Conservation (phyloP, 1,140 invertebrate species). For the Monomorium pharaonis region DNA sequence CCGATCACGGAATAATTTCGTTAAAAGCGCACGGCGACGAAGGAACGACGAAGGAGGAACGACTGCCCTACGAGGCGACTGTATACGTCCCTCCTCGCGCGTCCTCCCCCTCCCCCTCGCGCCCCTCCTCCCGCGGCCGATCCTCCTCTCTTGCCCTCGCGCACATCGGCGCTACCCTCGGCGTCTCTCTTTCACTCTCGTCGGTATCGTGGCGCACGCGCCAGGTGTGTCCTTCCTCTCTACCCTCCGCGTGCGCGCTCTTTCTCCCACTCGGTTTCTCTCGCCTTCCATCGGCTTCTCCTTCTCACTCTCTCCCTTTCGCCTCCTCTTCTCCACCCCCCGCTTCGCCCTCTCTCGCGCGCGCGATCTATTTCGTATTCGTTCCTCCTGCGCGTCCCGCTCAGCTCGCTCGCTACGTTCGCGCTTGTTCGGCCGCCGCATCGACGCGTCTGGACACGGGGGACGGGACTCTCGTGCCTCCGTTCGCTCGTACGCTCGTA, state of each 20-base stretch:
- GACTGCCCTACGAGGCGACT: constrained; percentile 75
- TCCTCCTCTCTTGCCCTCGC: constrained; percentile 56
- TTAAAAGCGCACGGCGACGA: constrained; percentile 73
- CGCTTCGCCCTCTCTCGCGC: constrained; percentile 27
- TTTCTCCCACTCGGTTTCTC: background rate
- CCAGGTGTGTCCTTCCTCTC: constrained; percentile 51
- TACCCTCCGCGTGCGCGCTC: constrained; percentile 32
- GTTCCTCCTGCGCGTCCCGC: constrained; percentile 32
- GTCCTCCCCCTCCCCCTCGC: constrained; percentile 27
- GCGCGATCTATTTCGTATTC: constrained; percentile 53
- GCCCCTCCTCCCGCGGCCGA: constrained; percentile 9
- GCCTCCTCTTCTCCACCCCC: constrained; percentile 32
- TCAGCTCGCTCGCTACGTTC: constrained; percentile 49
- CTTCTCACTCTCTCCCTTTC: constrained; percentile 8
- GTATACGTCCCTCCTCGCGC: constrained; percentile 70
- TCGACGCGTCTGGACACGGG: constrained; percentile 69
- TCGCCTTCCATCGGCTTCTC: background rate
- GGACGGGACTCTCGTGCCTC: constrained; percentile 45
- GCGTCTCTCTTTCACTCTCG: constrained; percentile 24
- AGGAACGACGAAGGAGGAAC: constrained; percentile 77
- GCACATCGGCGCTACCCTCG: background rate
- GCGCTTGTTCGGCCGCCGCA: constrained; percentile 55
- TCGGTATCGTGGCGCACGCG: constrained; percentile 25
- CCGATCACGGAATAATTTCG: constrained; percentile 71
- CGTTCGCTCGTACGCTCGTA: constrained; percentile 31